These are phyloP conservation scores for Corythaeola cristata DNA, from an alignment of 2,113 vertebrate genomes.

Conservation along the genomic window DNA sequence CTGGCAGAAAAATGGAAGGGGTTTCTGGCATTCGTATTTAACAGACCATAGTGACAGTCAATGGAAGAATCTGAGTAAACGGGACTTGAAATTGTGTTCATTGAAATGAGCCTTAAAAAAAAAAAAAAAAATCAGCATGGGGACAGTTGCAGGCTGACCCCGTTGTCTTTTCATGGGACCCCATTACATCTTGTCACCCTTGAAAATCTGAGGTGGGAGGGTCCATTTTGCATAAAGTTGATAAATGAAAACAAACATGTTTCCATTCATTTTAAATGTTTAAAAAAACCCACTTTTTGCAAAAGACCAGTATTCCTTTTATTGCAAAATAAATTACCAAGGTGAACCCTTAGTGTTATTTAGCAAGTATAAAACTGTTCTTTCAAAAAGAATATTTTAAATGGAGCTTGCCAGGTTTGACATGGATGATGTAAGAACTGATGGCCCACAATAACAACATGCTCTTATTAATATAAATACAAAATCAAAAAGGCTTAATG, in stretches of 20 bases:
- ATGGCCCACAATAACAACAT: background rate
- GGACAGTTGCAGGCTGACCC: background rate
- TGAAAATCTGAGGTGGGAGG: background rate
- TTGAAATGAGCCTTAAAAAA: background rate
- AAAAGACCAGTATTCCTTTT: background rate
- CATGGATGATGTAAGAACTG: background rate
- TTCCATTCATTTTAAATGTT: background rate
- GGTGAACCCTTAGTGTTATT: background rate
- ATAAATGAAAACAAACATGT: background rate
- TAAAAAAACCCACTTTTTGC: background rate
- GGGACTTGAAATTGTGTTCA: background rate
- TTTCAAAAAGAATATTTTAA: background rate
- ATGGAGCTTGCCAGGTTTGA: background rate
- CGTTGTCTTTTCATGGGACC: no score
- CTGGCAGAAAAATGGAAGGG: background rate
- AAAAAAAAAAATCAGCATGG: background rate
- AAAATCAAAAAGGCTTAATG: background rate
- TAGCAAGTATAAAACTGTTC: background rate
- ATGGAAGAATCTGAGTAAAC: background rate
- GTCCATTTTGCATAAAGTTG: accelerated
- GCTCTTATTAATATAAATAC: background rate
- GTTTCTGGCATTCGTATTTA: background rate
- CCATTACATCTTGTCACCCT: accelerated
- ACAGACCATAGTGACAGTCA: accelerated
- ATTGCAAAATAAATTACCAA: background rate